Evolutionary conservation across 2,888 invertebrate species (phyloP).

Genomic region (Smittia sp.): DNA sequence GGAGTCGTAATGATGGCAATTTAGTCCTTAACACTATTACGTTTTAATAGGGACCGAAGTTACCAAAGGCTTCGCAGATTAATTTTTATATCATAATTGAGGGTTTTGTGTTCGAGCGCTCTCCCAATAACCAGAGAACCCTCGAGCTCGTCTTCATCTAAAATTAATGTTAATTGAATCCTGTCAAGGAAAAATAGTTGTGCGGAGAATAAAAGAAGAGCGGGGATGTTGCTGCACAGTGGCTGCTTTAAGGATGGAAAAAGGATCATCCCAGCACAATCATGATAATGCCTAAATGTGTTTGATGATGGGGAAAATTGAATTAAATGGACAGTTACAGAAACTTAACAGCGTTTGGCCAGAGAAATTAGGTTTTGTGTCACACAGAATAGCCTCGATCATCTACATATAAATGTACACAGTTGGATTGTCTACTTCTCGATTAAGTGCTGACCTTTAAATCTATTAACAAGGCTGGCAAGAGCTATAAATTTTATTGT

Average conservation of each 20-base stretch:
- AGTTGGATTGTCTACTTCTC: no score
- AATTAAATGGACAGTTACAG: conserved; percentile 38
- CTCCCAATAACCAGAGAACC: background rate
- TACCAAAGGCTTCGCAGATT: conserved; percentile 19
- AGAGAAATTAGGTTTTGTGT: no score
- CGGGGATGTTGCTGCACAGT: background rate
- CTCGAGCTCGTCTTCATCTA: conserved; percentile 18
- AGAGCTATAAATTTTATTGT: no score
- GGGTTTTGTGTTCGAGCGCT: conserved; percentile 10
- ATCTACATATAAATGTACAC: no score
- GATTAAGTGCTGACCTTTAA: no score
- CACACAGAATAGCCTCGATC: no score
- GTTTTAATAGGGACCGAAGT: conserved; percentile 24
- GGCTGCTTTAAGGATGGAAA: background rate
- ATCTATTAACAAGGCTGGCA: no score
- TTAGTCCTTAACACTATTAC: conserved; percentile 35
- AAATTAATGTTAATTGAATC: conserved; percentile 39
- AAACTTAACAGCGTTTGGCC: conserved; percentile 3
- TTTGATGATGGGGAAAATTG: conserved; percentile 41
- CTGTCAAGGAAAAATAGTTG: conserved; percentile 1
- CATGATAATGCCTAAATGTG: conserved; percentile 22
- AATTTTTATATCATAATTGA: conserved; percentile 42
- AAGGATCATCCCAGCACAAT: conserved; percentile 18
- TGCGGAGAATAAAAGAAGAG: conserved; percentile 11
- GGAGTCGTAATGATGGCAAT: conserved; percentile 35